Base-by-base conservation (phyloP, 2,113 vertebrate species). In the Enhydra lutris region DNA sequence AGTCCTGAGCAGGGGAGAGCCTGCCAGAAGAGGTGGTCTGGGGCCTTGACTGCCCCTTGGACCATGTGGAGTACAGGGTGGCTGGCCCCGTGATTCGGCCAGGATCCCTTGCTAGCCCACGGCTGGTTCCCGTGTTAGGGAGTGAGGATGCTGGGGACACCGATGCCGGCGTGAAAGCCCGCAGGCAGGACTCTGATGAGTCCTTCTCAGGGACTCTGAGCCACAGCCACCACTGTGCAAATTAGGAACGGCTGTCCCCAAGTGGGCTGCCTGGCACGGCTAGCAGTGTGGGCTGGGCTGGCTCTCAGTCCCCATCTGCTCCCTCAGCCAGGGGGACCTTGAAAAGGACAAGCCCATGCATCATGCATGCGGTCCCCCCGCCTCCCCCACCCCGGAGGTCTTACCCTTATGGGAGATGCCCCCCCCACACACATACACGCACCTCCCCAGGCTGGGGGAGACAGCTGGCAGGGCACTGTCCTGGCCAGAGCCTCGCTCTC, bases 391-490 rank as follows among this genome's bases (percentile, higher is more conserved):
- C 23, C 18, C 23, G 3, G 15, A 18, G 3, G 2, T 55, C 23
- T 24, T 7, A 1, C 18, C 26, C 55, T 21, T 57, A 21, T 57
- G 14, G 29, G 86, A 34, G 4, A 21, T 45, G 10, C 5, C 65
- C 42, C 6, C 50, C 14, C 50, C 50, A 4, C 14, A 3, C 50
- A 11, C 45, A 2, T 15, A 17, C 50, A 18, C 95, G 95, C 91
- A 99, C 98, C 97, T 98, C 93, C 82, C 26, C 52, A 17, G 83
- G 78, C 83, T 24, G 31, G 13, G 36, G 23, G 57, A 21, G 94
- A 84, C 0, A 95, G 96, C 17, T 97, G 98, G 82, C 94, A 96
- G 61, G 98, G 98, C 92, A 98, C 98, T 94, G 98, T 98, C 86
- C 98, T 94, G 52, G 97, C 97, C 7, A 98, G 97, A 4, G 95